phyloP scores from a whole-genome alignment of 2,113 vertebrate genomes.

The Cochlearius cochlearius region DNA sequence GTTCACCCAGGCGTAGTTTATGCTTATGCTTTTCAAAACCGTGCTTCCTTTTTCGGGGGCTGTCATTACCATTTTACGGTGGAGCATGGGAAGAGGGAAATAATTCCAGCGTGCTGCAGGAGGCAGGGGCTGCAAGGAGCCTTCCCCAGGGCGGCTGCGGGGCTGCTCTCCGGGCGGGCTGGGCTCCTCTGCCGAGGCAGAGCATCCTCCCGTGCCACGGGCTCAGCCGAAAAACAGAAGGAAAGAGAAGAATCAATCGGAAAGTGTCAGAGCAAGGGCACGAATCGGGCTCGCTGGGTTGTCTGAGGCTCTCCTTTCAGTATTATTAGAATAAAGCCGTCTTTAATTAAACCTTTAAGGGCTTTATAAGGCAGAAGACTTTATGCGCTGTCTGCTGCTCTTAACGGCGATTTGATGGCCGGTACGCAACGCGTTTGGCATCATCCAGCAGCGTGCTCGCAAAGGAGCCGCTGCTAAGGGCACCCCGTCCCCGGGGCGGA shows the following conservation, averaged over 20 bases:
- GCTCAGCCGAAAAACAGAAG: neutral
- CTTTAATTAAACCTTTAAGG: constrained; percentile 66
- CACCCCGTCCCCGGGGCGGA: neutral
- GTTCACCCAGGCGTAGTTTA: constrained; percentile 10
- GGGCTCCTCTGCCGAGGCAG: neutral
- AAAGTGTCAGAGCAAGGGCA: neutral
- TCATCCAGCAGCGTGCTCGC: fast-evolving
- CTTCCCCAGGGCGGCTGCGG: neutral
- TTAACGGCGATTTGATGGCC: neutral
- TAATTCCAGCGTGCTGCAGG: neutral
- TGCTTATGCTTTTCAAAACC: constrained; percentile 10
- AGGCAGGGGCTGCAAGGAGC: neutral
- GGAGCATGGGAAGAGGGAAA: neutral
- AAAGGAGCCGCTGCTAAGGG: neutral
- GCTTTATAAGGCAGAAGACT: constrained; percentile 46
- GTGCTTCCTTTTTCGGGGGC: neutral
- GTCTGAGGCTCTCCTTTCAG: neutral
- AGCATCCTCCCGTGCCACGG: neutral
- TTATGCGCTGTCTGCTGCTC: constrained; percentile 25
- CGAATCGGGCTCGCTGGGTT: neutral
- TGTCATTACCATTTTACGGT: neutral
- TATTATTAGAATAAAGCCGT: constrained; percentile 42
- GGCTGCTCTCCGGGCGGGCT: neutral
- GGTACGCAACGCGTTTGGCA: neutral
- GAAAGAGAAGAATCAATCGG: neutral